Base-by-base conservation (phyloP, 2,113 vertebrate genomes). In the Oplegnathus fasciatus region DNA sequence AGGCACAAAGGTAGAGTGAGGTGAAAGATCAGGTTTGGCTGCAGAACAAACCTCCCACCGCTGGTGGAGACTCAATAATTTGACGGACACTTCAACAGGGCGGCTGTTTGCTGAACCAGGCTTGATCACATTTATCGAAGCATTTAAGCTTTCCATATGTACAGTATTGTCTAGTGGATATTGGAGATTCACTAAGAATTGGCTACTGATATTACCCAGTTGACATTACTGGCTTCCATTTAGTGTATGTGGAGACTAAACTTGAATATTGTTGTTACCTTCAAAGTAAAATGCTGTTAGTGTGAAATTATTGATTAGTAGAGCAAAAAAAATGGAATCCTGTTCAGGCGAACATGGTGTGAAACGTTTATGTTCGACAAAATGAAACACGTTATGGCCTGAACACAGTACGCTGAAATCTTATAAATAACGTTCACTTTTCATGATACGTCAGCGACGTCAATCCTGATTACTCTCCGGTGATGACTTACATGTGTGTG, bases 401-500 rank as follows among this genome's bases (percentile, higher is more conserved):
- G 55, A 55, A 20, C 70, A 70, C 66, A 77, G 54, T 7, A 24
- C 32, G 68, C 11, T 61, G 14, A 80, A 70, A 58, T 48, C 32
- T 30, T 57, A 48, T n/a, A 84, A 67, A 83, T 72, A 82, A 70
- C 64, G 73, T 40, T 83, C 7, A 70, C 64, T 67, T 80, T 86
- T 71, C 52, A 85, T 18, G 11, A 86, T 65, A n/a, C 9, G 2
- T 65, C 58, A n/a, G 40, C 5, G 3, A 60, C 17, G 0, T 57
- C 57, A 76, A 87, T 73, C 55, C 67, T 71, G 70, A 68, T 89
- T 74, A 68, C 7, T 55, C 32, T 40, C 61, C 61, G 14, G 17
- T 75, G 75, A 92, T 73, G 76, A 77, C 42, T 85, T 84, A 57
- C 77, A 77, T 78, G 71, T 85, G 81, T 84, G 73, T 42, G 42